phyloP scores from a whole-genome alignment of 1,140 invertebrate genomes.

The Drosophila ogumai region DNA sequence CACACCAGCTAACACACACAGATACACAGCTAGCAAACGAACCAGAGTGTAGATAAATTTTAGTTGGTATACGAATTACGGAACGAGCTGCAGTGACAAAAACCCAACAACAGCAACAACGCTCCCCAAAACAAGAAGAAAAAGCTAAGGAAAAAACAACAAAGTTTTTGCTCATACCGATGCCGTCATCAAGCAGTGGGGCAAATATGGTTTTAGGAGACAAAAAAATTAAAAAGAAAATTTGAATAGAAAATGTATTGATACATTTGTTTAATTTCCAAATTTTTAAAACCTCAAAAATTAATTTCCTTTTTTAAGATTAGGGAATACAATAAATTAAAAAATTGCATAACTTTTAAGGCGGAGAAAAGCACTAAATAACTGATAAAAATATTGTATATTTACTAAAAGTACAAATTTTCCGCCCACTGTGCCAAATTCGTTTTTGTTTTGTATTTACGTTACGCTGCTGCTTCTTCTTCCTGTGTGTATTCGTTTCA shows the following conservation, averaged over 20 bases:
- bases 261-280: background rate
- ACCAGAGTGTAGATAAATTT: conserved; percentile 59
- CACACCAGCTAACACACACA: conserved; percentile 23
- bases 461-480: conserved; percentile 52
- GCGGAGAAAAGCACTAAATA: background rate
- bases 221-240: background rate
- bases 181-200: conserved; percentile 65
- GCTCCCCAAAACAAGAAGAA: conserved; percentile 29
- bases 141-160: conserved; percentile 34
- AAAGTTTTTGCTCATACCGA: conserved; percentile 65
- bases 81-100: conserved; percentile 52
- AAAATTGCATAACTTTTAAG: background rate
- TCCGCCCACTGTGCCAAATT: conserved; percentile 48
- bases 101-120: conserved; percentile 32
- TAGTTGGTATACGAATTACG: conserved; percentile 64
- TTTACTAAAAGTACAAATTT: too few relatives aligned
- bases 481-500: conserved; percentile 41
- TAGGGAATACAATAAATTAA: background rate
- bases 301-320: background rate
- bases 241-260: background rate
- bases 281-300: background rate
- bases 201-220: background rate
- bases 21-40: conserved; percentile 22
- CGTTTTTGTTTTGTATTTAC: conserved; percentile 62
- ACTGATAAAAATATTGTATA: background rate